Evolutionary conservation across 2,888 invertebrate species (phyloP).

Genomic region (Patella depressa): DNA sequence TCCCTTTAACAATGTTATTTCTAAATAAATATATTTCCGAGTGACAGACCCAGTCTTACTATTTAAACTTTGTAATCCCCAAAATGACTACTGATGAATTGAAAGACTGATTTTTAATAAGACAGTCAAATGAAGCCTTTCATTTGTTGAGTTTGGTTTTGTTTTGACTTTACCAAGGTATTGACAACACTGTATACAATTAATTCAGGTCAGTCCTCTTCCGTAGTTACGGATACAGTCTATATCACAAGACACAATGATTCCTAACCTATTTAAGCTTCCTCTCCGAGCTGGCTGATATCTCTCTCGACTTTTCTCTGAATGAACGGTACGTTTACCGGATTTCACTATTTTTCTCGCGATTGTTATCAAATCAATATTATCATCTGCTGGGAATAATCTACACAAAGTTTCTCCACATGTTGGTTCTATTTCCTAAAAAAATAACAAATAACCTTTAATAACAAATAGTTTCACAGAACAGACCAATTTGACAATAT

Average conservation of each 20-base stretch:
- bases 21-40: too few species aligned
- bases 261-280: slow-evolving; percentile 41
- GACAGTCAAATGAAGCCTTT: too few species aligned
- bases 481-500: too few species aligned
- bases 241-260: slow-evolving; percentile 21
- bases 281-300: slow-evolving; percentile 25
- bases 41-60: too few species aligned
- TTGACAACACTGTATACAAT: not conserved
- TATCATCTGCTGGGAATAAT: slow-evolving; percentile 88
- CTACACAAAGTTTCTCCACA: slow-evolving; percentile 95
- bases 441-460: not conserved
- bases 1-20: too few species aligned
- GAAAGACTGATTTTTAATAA: too few species aligned
- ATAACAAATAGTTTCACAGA: too few species aligned
- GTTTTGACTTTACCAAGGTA: not conserved
- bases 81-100: too few species aligned
- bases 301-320: slow-evolving; percentile 27
- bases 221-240: slow-evolving; percentile 5
- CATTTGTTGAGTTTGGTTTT: too few species aligned
- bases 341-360: slow-evolving; percentile 64
- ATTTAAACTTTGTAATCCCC: too few species aligned
- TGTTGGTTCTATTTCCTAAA: slow-evolving; percentile 94
- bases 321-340: slow-evolving; percentile 31
- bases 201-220: slow-evolving; percentile 20
- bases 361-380: slow-evolving; percentile 66